Conservation (phyloP, 2,797 vertebrate species). For the Rhabdomys pumilio region DNA sequence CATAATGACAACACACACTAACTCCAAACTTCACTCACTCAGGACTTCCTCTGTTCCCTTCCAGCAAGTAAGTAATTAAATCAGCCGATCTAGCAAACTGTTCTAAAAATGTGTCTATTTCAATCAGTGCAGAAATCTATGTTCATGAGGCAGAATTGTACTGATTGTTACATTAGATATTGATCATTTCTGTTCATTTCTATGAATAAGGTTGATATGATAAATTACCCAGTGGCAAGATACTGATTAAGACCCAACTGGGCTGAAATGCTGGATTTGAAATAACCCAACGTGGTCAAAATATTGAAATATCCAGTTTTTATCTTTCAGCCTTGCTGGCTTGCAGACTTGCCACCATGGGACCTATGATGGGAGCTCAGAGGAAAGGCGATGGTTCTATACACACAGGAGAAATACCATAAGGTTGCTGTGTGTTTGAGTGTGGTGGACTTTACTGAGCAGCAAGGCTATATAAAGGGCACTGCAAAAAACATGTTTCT, state of each 20-base stretch:
- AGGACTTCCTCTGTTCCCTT: neutral
- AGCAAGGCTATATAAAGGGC: conserved; percentile 97
- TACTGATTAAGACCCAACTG: neutral
- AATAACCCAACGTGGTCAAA: neutral
- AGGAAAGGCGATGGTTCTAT: conserved; percentile 88
- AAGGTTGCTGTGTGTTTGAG: neutral
- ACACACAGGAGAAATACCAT: conserved; percentile 73
- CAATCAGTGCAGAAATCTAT: neutral
- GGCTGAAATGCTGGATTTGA: neutral
- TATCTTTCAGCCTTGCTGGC: neutral
- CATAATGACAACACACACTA: neutral
- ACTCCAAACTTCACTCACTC: too few relatives aligned
- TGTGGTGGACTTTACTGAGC: conserved; percentile 94
- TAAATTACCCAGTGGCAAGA: neutral
- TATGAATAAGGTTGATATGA: neutral
- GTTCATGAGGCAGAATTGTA: neutral
- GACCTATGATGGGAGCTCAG: conserved; percentile 54
- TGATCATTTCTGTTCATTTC: conserved; percentile 20
- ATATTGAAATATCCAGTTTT: neutral
- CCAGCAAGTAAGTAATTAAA: neutral
- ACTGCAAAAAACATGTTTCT: conserved; percentile 99
- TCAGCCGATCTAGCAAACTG: neutral
- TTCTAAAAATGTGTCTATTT: neutral
- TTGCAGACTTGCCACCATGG: neutral
- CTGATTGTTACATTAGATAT: neutral